Evolutionary conservation across 2,797 vertebrate genomes (phyloP), one percentile per base, ranked within the genome.

Genomic region (Austrolebias charrua): DNA sequence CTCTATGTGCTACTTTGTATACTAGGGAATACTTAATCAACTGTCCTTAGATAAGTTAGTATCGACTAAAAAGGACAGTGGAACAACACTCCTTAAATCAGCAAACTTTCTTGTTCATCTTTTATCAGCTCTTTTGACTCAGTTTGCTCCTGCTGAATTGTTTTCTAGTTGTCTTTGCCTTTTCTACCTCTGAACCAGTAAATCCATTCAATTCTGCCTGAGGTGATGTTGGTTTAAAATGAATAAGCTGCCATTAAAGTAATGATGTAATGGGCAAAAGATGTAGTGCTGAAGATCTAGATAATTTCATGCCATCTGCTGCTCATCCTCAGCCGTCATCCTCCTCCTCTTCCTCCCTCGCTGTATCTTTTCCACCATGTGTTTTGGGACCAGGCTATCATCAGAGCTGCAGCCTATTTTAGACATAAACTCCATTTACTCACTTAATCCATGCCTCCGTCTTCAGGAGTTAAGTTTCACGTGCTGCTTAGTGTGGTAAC

Each of bases 291-390:
- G 74, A 81, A 77, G 64, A 75, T 85, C 60, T 73, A 86, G 79
- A 86, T 85, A 83, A 86, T 87, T 78, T 76, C 56, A 59, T 65
- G 60, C 83, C 80, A 85, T 86, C 86, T 88, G 81, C 81, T 81
- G 75, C 78, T 80, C 69, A 72, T 73, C 62, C 73, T 80, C 78
- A 44, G 43, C 75, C 56, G 20, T 76, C 67, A 48, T 50, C 79
- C n/a, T 80, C 63, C 52, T 55, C 67, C 57, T 71, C 75, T 64
- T 78, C 73, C 60, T 78, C 70, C 58, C 55, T 56, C 47, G 55
- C 58, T 79, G 71, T 43, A 44, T 78, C 62, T 80, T 69, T 63
- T 71, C 66, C 69, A 55, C 68, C 48, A 1, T 84, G 84, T 86
- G 86, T 81, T 86, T 78, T 86, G 89, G 82, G 88, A 89, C 76